phyloP scores from a whole-genome alignment of 2,888 invertebrate species.

The Hesperia comma region DNA sequence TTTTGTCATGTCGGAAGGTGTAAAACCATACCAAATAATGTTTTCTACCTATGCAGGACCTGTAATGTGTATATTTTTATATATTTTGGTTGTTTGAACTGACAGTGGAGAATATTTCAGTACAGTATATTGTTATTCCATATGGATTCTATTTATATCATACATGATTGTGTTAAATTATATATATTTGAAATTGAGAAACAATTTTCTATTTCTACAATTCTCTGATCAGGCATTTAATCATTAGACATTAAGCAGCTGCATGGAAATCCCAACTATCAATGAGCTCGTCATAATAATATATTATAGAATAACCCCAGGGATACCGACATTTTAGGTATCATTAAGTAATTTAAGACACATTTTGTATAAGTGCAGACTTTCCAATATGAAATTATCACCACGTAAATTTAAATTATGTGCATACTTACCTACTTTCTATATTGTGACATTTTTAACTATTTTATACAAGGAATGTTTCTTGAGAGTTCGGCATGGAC shows the following conservation, averaged over 20 bases:
- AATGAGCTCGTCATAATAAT: slow-evolving; percentile 14
- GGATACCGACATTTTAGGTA: background rate
- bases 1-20: no score
- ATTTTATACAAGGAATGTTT: slow-evolving; percentile 17
- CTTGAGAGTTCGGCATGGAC: slow-evolving; percentile 12
- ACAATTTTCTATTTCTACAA: slow-evolving; percentile 11
- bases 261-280: slow-evolving; percentile 10
- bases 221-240: slow-evolving; percentile 28
- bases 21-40: no score
- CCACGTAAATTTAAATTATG: slow-evolving; percentile 14
- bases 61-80: no score
- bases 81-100: background rate
- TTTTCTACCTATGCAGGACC: no score
- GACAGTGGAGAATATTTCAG: background rate
- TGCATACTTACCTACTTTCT: slow-evolving; percentile 7
- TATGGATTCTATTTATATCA: slow-evolving; percentile 6
- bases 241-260: slow-evolving; percentile 18
- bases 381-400: slow-evolving; percentile 12
- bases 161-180: slow-evolving; percentile 26
- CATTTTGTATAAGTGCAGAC: slow-evolving; percentile 17
- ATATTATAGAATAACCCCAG: slow-evolving; percentile 14
- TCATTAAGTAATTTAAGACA: slow-evolving; percentile 16
- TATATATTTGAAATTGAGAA: slow-evolving; percentile 30
- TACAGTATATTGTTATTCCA: background rate
- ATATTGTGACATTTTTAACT: slow-evolving; percentile 15